Percentiles rank a stretch among this genome's conserved stretches.
phyloP scores from a whole-genome alignment of 2,797 vertebrate species.

The Parambassis ranga region DNA sequence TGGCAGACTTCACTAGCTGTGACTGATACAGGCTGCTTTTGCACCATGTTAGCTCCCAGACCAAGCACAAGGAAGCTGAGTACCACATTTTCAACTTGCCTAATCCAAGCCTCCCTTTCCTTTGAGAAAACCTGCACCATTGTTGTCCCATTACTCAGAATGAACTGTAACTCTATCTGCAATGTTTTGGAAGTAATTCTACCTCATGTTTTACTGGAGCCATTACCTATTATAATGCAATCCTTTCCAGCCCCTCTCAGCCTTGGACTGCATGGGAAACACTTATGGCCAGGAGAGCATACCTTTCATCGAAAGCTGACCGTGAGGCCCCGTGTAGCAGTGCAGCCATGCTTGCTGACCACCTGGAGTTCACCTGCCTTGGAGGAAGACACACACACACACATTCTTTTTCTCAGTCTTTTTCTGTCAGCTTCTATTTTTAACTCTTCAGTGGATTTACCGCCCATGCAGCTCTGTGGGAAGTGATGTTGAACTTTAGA shows the following conservation, averaged over 20 bases:
- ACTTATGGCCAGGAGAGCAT: conserved; percentile 32
- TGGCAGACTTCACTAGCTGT: conserved; percentile 26
- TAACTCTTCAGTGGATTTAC: conserved; percentile 36
- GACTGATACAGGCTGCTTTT: conserved; percentile 28
- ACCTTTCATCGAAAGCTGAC: conserved; percentile 47
- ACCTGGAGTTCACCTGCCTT: conserved; percentile 65
- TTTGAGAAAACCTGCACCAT: no score
- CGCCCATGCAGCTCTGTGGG: conserved; percentile 38
- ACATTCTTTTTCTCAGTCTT: conserved; percentile 47
- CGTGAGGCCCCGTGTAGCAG: conserved; percentile 1
- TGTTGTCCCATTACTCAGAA: not conserved
- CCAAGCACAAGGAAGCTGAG: not conserved
- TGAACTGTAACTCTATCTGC: not conserved
- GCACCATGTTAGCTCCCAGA: not conserved
- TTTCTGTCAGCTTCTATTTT: conserved; percentile 72
- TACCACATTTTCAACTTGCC: no score
- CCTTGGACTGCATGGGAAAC: conserved; percentile 64
- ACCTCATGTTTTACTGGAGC: conserved; percentile 15
- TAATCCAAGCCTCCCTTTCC: no score
- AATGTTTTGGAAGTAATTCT: not conserved
- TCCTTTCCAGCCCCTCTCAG: conserved; percentile 51
- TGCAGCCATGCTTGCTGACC: conserved; percentile 32
- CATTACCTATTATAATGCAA: conserved; percentile 4
- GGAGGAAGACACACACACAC: no score
- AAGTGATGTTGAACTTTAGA: conserved; percentile 36